Percentiles rank a stretch among this genome's conserved stretches.
phyloP scores from a whole-genome alignment of 2,113 vertebrate species.

The Muntiacus muntjak region DNA sequence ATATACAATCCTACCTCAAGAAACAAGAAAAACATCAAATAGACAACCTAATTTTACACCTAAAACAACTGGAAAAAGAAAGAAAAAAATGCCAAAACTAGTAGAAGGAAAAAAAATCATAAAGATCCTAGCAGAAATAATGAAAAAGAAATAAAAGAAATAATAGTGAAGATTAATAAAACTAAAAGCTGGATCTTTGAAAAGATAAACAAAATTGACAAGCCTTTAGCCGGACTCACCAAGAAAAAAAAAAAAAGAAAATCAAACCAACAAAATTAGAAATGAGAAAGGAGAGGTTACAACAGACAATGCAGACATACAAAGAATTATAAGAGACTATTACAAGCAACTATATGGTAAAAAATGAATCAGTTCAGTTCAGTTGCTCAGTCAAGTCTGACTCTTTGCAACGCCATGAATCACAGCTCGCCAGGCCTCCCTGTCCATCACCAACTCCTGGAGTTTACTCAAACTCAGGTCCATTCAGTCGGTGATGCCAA shows the following conservation, averaged over 20 bases:
- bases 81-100: neutral
- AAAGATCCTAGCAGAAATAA: neutral
- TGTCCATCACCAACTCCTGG: no score
- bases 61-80: neutral
- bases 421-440: no score
- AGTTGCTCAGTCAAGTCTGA: accelerated
- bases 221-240: neutral
- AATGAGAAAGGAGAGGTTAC: neutral
- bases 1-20: neutral
- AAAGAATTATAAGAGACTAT: neutral
- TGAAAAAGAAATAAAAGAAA: neutral
- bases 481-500: no score
- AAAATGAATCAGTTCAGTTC: neutral
- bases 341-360: neutral
- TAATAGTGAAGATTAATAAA: neutral
- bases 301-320: neutral
- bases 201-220: neutral
- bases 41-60: neutral
- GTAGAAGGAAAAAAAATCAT: neutral
- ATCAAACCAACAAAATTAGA: neutral
- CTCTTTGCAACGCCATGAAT: no score
- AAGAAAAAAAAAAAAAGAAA: neutral
- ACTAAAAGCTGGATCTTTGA: neutral
- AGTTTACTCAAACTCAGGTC: no score
- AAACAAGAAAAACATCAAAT: neutral